Percentiles rank a stretch among this genome's conserved stretches.
Conservation (phyloP, 1,140 invertebrate genomes). For the Drosophila subobscura region DNA sequence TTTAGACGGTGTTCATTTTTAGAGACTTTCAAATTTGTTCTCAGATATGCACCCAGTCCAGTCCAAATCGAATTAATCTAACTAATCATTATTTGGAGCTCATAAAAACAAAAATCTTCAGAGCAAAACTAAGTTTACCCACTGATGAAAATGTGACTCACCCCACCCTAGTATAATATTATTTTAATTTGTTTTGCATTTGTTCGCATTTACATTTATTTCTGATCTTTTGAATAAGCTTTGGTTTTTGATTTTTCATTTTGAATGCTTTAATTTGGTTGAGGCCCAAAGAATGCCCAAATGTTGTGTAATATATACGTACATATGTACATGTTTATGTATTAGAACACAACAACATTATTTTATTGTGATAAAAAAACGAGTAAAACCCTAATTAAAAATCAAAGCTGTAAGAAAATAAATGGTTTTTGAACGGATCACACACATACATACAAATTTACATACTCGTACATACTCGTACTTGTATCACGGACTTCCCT, state of each 20-base stretch:
- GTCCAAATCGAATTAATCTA: too few species aligned
- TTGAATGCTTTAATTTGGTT: constrained; percentile 63
- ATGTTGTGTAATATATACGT: constrained; percentile 66
- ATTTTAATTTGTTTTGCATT: too few species aligned
- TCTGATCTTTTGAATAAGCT: background rate
- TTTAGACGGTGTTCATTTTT: too few species aligned
- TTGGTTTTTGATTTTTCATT: constrained; percentile 29
- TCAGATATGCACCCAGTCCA: too few species aligned
- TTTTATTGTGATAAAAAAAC: constrained; percentile 75
- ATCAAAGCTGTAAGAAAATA: constrained; percentile 64
- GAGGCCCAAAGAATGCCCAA: constrained; percentile 36
- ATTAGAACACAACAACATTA: constrained; percentile 58
- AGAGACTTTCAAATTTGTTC: too few species aligned
- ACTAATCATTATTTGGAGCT: too few species aligned
- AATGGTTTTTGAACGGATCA: constrained; percentile 68
- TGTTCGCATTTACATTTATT: too few species aligned
- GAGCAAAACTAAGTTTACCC: too few species aligned
- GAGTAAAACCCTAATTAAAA: constrained; percentile 46
- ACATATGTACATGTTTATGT: constrained; percentile 53
- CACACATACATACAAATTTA: too few species aligned
- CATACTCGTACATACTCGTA: background rate
- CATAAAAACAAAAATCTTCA: too few species aligned
- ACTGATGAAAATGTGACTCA: too few species aligned
- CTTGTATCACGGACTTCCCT: background rate
- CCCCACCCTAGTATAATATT: too few species aligned